Percentiles rank a stretch among this genome's conserved stretches.
phyloP scores from a whole-genome alignment of 2,797 vertebrate genomes.

The Coregonus ussuriensis region DNA sequence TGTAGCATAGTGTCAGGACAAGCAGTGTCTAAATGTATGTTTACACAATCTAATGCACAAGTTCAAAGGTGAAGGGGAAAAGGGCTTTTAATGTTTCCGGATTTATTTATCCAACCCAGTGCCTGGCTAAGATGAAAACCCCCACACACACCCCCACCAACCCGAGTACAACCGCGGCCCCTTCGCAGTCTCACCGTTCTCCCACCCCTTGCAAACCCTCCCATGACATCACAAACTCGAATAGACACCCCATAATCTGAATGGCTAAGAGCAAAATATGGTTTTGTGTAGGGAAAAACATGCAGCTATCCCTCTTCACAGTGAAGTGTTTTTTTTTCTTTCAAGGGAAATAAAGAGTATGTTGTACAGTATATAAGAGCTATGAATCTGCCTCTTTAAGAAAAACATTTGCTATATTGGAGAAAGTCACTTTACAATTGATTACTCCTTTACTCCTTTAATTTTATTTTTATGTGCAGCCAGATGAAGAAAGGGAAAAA shows the following conservation, averaged over 20 bases:
- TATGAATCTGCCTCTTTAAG: too few species aligned
- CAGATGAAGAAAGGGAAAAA: too few species aligned
- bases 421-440: too few species aligned
- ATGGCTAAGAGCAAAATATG: too few species aligned
- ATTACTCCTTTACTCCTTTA: too few species aligned
- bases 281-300: too few species aligned
- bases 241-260: conserved; percentile 10
- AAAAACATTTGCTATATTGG: too few species aligned
- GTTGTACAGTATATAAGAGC: too few species aligned
- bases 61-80: conserved; percentile 80
- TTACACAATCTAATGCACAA: conserved; percentile 79
- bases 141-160: conserved; percentile 15
- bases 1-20: conserved; percentile 70
- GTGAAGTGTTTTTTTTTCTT: too few species aligned
- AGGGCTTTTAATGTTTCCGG: conserved; percentile 81
- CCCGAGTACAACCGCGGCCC: neutral
- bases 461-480: too few species aligned
- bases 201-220: conserved; percentile 21
- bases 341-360: too few species aligned
- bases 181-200: neutral
- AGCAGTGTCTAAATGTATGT: conserved; percentile 72
- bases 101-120: conserved; percentile 82
- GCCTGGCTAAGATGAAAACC: conserved; percentile 72
- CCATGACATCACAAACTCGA: conserved; percentile 53
- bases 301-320: too few species aligned